Base-by-base conservation (phyloP, 2,888 invertebrate genomes). In the Octonoba sinensis region DNA sequence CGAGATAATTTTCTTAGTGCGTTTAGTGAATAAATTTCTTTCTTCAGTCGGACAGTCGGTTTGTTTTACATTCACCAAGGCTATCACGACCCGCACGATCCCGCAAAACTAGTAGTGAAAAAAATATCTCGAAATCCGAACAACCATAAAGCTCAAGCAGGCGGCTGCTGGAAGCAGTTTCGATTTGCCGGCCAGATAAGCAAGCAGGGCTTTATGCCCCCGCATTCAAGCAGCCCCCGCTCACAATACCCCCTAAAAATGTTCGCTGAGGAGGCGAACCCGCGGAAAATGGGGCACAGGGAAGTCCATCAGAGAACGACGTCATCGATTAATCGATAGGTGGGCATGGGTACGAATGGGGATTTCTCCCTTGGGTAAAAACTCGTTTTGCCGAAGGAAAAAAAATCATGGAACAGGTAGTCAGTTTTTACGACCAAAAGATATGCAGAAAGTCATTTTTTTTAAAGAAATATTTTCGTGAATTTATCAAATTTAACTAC, bases 161-260 rank as follows among this genome's bases (percentile, higher is more conserved):
- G 71, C 65, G 71, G 57, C 71, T 78, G 79, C 27, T 60, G 66
- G 73, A 60, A 81, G 67, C 69, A 67, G 73, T 73, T 81, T 73
- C 79, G 79, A 81, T 81, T 81, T 81, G 79, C 62, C 67, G 73
- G 69, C 54, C 79, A 81, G 79, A 81, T 81, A 81, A 81, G 67
- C 67, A 67, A 27, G 16, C n/a, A 20, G 77, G 71, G 64, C 54
- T 60, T 70, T 22, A n/a, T 13, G 11, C 36, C 36, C 36, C 36
- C 36, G 36, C 36, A 36, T 36, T 36, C 36, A 8, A 36, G 8
- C 16, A 18, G 22, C 62, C 44, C n/a, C 44, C 27, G 16, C 44
- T 15, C 49, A 60, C 36, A 36, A 36, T 36, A 36, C 73, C 51
- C 51, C 54, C 57, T 46, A 49, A 65, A 65, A 65, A 65, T 65